Conservation (phyloP, 2,888 invertebrate species). For the Ligdia adustata region DNA sequence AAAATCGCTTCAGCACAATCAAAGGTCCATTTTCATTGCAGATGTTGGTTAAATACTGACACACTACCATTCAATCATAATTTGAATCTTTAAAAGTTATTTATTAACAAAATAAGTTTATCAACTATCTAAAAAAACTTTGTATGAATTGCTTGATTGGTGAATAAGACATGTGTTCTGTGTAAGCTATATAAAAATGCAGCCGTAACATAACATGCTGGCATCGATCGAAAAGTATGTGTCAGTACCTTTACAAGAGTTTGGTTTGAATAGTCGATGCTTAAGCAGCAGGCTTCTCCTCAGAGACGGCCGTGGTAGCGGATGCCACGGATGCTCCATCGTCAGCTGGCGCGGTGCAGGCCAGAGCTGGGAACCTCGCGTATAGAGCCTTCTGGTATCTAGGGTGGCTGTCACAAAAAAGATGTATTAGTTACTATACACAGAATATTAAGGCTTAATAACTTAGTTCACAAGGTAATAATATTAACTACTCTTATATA, state of each 20-base stretch:
- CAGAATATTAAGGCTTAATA: too few relatives aligned
- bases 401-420: conserved; percentile 85
- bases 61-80: neutral
- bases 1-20: conserved; percentile 6
- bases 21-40: neutral
- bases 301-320: conserved; percentile 86
- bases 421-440: neutral
- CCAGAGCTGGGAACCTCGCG: conserved; percentile 90
- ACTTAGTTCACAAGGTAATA: too few relatives aligned
- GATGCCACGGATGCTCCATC: conserved; percentile 87
- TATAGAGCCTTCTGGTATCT: conserved; percentile 90
- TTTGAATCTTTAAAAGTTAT: too few relatives aligned
- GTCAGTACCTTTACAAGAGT: neutral
- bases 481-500: too few relatives aligned
- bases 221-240: too few relatives aligned
- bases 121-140: too few relatives aligned
- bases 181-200: too few relatives aligned
- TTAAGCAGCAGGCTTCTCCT: conserved; percentile 87
- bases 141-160: too few relatives aligned
- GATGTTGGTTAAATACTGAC: neutral
- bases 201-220: too few relatives aligned
- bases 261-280: neutral
- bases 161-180: too few relatives aligned
- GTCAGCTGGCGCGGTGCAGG: conserved; percentile 82
- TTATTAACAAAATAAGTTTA: too few relatives aligned